Percentiles rank a stretch among this genome's conserved stretches.
Evolutionary conservation across 2,113 vertebrate genomes (phyloP).

Genomic region (Heterochromis multidens): DNA sequence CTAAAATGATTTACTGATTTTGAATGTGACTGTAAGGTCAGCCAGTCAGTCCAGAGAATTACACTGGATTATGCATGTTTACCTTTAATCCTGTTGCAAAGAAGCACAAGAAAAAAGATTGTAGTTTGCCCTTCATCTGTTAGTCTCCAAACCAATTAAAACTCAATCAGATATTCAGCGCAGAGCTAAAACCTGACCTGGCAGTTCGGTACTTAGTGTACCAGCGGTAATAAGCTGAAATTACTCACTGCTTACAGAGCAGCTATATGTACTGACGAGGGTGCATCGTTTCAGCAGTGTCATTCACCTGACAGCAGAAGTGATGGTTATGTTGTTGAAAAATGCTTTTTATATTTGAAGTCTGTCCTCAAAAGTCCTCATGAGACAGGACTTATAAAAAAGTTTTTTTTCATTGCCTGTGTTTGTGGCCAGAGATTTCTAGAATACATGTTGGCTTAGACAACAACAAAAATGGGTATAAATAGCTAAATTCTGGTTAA

Average conservation of each 20-base stretch:
- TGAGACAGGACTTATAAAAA: background rate
- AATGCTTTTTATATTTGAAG: background rate
- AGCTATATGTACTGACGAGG: background rate
- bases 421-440: background rate
- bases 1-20: background rate
- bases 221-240: background rate
- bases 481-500: background rate
- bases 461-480: background rate
- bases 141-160: background rate
- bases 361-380: background rate
- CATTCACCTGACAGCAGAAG: background rate
- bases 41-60: background rate
- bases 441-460: background rate
- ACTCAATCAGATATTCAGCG: background rate
- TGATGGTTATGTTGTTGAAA: background rate
- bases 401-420: background rate
- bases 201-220: background rate
- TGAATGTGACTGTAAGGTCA: background rate
- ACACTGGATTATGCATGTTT: slow-evolving; percentile 1
- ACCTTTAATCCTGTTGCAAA: background rate
- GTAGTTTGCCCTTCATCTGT: background rate
- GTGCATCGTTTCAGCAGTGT: background rate
- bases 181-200: background rate
- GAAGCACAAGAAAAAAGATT: background rate
- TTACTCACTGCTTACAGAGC: background rate